Percentiles rank a stretch among this genome's conserved stretches.
Conservation (phyloP, 2,113 vertebrate genomes). For the Rhynchomys soricoides region DNA sequence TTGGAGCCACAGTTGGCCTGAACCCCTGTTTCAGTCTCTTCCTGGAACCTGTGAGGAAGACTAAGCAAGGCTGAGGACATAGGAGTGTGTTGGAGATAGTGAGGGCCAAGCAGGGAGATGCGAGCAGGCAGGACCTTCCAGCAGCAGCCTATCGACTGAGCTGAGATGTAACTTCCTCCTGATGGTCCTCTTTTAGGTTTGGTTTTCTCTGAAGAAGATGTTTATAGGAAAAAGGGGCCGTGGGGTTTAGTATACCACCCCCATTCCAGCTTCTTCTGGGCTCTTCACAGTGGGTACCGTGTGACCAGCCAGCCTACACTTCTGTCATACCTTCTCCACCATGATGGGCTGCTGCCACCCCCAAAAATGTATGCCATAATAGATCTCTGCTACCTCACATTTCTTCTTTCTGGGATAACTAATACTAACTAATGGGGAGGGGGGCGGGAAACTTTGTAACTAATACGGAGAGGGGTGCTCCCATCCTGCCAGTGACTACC, state of each 20-base stretch:
- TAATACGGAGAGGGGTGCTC: too few relatives aligned
- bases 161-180: background rate
- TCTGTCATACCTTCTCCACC: background rate
- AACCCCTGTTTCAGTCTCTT: background rate
- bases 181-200: background rate
- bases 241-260: background rate
- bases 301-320: background rate
- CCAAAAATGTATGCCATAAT: background rate
- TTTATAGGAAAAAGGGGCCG: too few relatives aligned
- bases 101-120: fast-evolving
- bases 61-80: background rate
- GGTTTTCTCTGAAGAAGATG: background rate
- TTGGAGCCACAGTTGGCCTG: background rate
- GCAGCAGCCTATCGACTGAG: background rate
- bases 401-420: too few relatives aligned
- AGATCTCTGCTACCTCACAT: background rate
- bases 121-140: background rate
- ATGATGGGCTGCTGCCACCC: too few relatives aligned
- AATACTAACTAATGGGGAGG: too few relatives aligned
- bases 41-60: background rate
- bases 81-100: background rate
- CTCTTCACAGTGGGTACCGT: background rate
- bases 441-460: too few relatives aligned
- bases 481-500: background rate
- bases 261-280: background rate